Percentiles rank a stretch among this genome's conserved stretches.
phyloP scores from a whole-genome alignment of 2,888 invertebrate genomes.

The Cheilosia impressa region DNA sequence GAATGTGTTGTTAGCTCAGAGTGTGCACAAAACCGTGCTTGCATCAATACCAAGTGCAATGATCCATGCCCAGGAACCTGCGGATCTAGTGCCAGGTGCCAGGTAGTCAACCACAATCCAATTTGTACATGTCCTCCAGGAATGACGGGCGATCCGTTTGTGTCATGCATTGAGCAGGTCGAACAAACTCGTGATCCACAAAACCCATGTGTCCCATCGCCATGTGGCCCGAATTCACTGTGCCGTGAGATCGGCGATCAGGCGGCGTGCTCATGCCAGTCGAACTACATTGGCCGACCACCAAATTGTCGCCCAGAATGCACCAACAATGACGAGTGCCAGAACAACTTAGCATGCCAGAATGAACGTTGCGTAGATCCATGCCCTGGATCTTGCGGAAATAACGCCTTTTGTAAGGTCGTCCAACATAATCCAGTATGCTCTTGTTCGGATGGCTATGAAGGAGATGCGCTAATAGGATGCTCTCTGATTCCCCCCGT shows the following conservation, averaged over 20 bases:
- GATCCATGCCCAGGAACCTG: conserved; percentile 89
- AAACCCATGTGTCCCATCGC: conserved; percentile 91
- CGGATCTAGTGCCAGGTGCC: conserved; percentile 87
- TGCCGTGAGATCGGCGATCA: conserved; percentile 91
- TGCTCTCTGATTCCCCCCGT: conserved; percentile 84
- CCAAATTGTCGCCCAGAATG: conserved; percentile 95
- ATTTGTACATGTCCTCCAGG: conserved; percentile 87
- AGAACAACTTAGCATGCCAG: conserved; percentile 91
- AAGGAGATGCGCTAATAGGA: conserved; percentile 89
- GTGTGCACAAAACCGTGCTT: conserved; percentile 87
- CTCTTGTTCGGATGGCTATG: conserved; percentile 92
- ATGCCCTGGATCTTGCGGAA: conserved; percentile 91
- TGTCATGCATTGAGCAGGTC: conserved; percentile 84
- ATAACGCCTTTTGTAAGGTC: conserved; percentile 92
- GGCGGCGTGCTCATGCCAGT: conserved; percentile 93
- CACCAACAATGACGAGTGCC: conserved; percentile 91
- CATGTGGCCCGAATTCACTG: conserved; percentile 93
- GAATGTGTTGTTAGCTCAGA: conserved; percentile 88
- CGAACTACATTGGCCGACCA: conserved; percentile 92
- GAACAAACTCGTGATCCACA: conserved; percentile 82
- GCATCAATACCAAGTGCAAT: conserved; percentile 86
- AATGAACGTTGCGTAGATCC: conserved; percentile 93
- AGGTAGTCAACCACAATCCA: conserved; percentile 88
- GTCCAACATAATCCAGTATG: conserved; percentile 92
- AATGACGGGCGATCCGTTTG: conserved; percentile 88